phyloP scores from a whole-genome alignment of 2,888 invertebrate species.

The Therioaphis trifolii region DNA sequence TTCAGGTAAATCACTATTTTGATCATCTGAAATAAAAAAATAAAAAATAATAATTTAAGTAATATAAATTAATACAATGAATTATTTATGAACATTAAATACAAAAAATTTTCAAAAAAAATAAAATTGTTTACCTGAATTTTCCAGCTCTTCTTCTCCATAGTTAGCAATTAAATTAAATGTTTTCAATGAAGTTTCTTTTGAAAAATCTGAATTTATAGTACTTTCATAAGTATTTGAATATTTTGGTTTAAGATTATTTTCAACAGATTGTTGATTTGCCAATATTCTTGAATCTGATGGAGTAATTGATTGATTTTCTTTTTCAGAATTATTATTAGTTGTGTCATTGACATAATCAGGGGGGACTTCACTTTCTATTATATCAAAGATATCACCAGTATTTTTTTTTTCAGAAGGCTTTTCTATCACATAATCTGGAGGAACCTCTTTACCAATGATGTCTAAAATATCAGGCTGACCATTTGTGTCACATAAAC shows the following conservation, averaged over 20 bases:
- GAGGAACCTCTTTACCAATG: constrained; percentile 69
- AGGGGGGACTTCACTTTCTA: constrained; percentile 52
- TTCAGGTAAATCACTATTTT: constrained; percentile 18
- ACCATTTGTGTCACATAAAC: constrained; percentile 40
- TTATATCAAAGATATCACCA: constrained; percentile 51
- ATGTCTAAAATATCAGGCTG: constrained; percentile 69
- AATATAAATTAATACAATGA: neutral
- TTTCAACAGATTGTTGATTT: constrained; percentile 37
- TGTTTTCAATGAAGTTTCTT: constrained; percentile 58
- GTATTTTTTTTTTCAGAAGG: constrained; percentile 7
- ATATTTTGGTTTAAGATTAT: neutral
- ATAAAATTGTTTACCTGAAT: constrained; percentile 29
- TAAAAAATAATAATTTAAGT: neutral
- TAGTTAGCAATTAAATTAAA: constrained; percentile 68
- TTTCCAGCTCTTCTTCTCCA: constrained; percentile 69
- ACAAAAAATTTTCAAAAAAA: neutral
- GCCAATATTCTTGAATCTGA: neutral
- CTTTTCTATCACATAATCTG: constrained; percentile 66
- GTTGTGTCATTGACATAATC: constrained; percentile 25
- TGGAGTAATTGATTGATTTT: constrained; percentile 44
- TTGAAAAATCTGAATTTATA: neutral
- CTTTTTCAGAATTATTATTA: constrained; percentile 28
- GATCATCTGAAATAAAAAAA: constrained; percentile 24
- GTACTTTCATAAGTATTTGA: constrained; percentile 20
- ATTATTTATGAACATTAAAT: neutral